Percentiles rank a stretch among this genome's conserved stretches.
phyloP scores from a whole-genome alignment of 2,797 vertebrate species.

The Anguilla pacifica region DNA sequence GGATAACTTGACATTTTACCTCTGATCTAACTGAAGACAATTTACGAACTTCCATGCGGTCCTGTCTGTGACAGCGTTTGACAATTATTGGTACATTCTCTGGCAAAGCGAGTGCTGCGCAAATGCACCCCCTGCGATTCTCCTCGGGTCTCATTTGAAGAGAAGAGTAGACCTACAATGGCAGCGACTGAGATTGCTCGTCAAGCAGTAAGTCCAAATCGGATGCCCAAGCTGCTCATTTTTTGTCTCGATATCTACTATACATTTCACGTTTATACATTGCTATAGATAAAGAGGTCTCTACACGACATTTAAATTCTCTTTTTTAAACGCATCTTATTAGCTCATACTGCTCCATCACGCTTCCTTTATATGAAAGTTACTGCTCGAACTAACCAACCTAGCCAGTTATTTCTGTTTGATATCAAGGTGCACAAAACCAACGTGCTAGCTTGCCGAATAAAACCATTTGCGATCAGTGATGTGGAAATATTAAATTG shows the following conservation, averaged over 20 bases:
- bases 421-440: too few species aligned
- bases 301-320: background rate
- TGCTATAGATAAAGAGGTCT: background rate
- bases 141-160: constrained; percentile 51
- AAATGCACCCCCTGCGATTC: constrained; percentile 47
- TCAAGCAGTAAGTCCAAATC: constrained; percentile 82
- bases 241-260: background rate
- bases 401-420: too few species aligned
- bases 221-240: background rate
- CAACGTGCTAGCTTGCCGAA: too few species aligned
- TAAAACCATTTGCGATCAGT: too few species aligned
- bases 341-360: background rate
- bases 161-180: constrained; percentile 69
- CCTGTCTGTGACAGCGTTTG: background rate
- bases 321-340: background rate
- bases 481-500: too few species aligned
- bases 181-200: constrained; percentile 88
- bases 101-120: too few species aligned
- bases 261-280: background rate
- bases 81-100: constrained; percentile 58
- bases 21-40: background rate
- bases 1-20: background rate
- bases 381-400: background rate
- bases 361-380: background rate
- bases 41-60: too few species aligned